Evolutionary conservation across 1,140 invertebrate genomes (phyloP).

Genomic region (Aphaenogaster floridana): DNA sequence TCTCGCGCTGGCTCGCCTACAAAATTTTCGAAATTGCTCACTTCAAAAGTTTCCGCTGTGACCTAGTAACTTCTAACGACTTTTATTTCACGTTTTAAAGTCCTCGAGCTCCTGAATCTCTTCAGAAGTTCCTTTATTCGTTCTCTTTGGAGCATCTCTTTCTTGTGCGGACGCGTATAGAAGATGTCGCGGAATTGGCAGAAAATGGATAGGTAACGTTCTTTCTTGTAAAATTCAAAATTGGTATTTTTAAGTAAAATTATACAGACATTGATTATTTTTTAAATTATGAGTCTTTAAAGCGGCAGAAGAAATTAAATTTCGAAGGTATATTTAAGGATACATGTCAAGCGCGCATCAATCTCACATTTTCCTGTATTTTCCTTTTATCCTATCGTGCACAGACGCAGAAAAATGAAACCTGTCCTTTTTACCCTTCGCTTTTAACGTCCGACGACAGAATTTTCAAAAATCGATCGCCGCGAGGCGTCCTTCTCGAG

Average conservation of each 20-base stretch:
- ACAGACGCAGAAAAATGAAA: constrained; percentile 32
- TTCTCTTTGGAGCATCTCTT: constrained; percentile 21
- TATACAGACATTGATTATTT: background rate
- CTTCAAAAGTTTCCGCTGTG: constrained; percentile 57
- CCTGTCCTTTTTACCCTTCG: constrained; percentile 24
- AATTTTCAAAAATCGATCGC: constrained; percentile 60
- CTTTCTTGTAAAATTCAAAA: background rate
- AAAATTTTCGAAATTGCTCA: constrained; percentile 65
- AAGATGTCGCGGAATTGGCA: constrained; percentile 21
- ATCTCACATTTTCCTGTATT: constrained; percentile 4
- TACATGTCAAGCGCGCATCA: background rate
- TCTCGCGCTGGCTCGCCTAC: constrained; percentile 49
- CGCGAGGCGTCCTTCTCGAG: constrained; percentile 12
- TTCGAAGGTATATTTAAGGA: background rate
- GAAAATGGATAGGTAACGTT: constrained; percentile 11
- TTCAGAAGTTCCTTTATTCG: constrained; percentile 61
- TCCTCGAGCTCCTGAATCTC: constrained; percentile 56
- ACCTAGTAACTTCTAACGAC: constrained; percentile 62
- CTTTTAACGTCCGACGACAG: constrained; percentile 20
- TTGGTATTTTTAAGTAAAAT: background rate
- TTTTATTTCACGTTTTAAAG: constrained; percentile 61
- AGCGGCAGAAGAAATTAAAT: background rate
- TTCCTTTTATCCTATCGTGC: background rate
- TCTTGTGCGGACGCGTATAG: constrained; percentile 8
- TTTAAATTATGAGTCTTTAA: background rate